phyloP scores from a whole-genome alignment of 2,888 invertebrate genomes.

The Caradrina kadenii region DNA sequence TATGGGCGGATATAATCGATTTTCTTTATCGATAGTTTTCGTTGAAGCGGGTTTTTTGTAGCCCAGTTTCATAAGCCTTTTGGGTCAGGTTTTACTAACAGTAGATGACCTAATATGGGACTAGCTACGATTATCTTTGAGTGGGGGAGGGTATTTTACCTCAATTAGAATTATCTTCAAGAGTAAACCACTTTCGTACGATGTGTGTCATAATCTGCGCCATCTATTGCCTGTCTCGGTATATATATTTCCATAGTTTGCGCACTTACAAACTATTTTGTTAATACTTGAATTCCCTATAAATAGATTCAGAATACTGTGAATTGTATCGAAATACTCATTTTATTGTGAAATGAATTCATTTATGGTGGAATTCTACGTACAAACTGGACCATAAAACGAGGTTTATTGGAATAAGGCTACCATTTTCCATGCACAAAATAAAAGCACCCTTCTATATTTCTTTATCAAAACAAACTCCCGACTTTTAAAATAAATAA shows the following conservation, averaged over 20 bases:
- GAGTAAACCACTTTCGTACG: slow-evolving; percentile 13
- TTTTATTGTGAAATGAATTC: background rate
- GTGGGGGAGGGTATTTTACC: background rate
- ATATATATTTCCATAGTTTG: background rate
- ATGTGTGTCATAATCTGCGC: slow-evolving; percentile 15
- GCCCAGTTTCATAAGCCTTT: slow-evolving; percentile 52
- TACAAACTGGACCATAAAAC: background rate
- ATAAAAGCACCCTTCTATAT: background rate
- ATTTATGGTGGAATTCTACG: background rate
- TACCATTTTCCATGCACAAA: background rate
- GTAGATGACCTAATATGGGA: slow-evolving; percentile 27
- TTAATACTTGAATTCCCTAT: background rate
- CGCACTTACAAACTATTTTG: background rate
- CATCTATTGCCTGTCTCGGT: slow-evolving; percentile 20
- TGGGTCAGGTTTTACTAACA: slow-evolving; percentile 41
- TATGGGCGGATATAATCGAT: slow-evolving; percentile 63
- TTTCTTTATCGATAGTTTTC: slow-evolving; percentile 66
- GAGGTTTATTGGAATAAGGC: background rate
- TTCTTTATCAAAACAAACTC: background rate
- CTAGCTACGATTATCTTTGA: slow-evolving; percentile 22
- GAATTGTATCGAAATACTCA: background rate
- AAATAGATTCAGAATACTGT: background rate
- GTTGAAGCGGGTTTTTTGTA: slow-evolving; percentile 53
- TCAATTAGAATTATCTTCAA: slow-evolving; percentile 32
- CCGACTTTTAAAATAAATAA: slow-evolving; percentile 22